Conservation (phyloP, 2,888 invertebrate species). For the Odontothrips loti region DNA sequence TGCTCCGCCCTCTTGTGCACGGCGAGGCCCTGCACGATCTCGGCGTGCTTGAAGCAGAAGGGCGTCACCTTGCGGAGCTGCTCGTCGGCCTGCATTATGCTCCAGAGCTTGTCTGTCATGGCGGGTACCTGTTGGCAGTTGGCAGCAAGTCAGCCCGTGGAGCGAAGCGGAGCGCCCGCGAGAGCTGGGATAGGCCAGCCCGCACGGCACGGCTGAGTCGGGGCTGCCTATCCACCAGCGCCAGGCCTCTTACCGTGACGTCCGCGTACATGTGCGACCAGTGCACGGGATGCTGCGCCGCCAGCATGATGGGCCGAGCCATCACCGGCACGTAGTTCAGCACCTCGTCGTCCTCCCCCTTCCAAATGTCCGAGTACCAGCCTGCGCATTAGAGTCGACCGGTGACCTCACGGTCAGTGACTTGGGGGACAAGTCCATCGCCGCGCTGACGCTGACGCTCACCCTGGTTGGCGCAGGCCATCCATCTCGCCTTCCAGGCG, state of each 20-base stretch:
- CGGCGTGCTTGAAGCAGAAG: slow-evolving; percentile 12
- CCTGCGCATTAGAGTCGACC: neutral
- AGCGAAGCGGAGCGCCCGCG: no score
- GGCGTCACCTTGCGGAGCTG: slow-evolving; percentile 5
- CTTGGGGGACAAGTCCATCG: no score
- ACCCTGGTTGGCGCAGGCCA: slow-evolving; percentile 16
- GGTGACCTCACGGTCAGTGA: neutral
- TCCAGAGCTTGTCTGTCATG: neutral
- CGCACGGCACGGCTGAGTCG: no score
- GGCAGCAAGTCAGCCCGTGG: no score
- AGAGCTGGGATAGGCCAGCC: no score
- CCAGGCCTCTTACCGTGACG: neutral
- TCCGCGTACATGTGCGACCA: slow-evolving; percentile 10
- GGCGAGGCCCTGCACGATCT: neutral
- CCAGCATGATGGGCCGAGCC: neutral
- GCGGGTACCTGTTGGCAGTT: neutral
- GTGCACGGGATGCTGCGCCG: neutral
- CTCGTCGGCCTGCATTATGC: neutral
- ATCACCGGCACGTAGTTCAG: neutral
- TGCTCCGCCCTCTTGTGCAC: neutral
- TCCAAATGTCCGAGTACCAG: neutral
- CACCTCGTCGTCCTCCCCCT: neutral
- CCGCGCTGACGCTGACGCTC: neutral
- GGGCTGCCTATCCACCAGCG: no score
- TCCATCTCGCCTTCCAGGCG: neutral